Conservation (phyloP, 2,797 vertebrate species). For the Crotalus adamanteus region DNA sequence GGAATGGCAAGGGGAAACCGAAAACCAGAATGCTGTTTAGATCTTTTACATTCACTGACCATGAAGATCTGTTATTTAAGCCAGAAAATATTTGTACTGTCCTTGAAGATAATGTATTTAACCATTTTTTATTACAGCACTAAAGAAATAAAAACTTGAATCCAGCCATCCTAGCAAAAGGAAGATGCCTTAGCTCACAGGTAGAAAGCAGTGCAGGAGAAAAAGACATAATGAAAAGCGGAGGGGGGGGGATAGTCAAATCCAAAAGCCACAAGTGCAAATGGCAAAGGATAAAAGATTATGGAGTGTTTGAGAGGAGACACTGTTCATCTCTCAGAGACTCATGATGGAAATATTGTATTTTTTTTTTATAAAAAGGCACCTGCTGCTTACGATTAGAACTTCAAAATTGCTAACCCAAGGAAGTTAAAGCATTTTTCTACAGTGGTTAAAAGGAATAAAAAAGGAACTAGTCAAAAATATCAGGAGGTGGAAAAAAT, state of each 20-base stretch:
- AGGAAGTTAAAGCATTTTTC: slow-evolving; percentile 52
- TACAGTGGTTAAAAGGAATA: slow-evolving; percentile 24
- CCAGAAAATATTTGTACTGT: background rate
- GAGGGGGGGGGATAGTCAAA: slow-evolving; percentile 40
- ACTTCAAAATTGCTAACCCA: slow-evolving; percentile 42
- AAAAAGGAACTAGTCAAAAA: slow-evolving; percentile 33
- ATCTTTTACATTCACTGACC: background rate
- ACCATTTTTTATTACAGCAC: slow-evolving; percentile 40
- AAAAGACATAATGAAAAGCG: slow-evolving; percentile 51
- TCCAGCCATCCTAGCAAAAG: slow-evolving; percentile 38
- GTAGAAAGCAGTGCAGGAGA: slow-evolving; percentile 25
- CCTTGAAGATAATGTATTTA: slow-evolving; percentile 8
- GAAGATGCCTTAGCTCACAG: slow-evolving; percentile 14
- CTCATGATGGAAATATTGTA: slow-evolving; percentile 48
- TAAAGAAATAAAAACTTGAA: slow-evolving; percentile 22
- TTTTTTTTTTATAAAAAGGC: slow-evolving; percentile 41
- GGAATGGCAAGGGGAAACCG: background rate
- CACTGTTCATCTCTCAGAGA: slow-evolving; percentile 56
- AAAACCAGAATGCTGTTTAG: background rate
- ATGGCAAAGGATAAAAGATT: slow-evolving; percentile 67
- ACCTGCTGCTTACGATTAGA: slow-evolving; percentile 60
- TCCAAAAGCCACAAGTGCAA: slow-evolving; percentile 60
- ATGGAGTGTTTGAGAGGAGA: slow-evolving; percentile 56
- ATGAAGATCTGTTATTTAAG: background rate
- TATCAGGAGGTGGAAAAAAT: slow-evolving; percentile 42